Evolutionary conservation across 2,797 vertebrate species (phyloP).

Genomic region (Parauchenoglanis punctatus): DNA sequence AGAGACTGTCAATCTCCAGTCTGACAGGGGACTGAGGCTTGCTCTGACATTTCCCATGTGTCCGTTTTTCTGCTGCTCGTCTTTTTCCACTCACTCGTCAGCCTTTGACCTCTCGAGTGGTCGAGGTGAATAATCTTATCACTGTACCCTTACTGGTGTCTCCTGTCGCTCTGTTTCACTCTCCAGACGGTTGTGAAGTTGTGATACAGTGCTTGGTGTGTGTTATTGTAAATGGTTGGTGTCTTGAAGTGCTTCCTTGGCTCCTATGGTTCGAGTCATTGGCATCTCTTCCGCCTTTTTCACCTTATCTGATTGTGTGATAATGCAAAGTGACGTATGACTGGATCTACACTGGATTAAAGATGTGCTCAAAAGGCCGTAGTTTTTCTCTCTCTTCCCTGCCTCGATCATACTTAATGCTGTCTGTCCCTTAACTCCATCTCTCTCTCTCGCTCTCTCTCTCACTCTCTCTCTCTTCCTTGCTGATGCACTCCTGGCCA

Average conservation of each 20-base stretch:
- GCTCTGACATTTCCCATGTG: constrained; percentile 41
- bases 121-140: constrained; percentile 37
- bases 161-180: constrained; percentile 61
- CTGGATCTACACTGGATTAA: constrained; percentile 53
- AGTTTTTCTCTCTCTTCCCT: constrained; percentile 65
- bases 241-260: constrained; percentile 38
- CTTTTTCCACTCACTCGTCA: constrained; percentile 23
- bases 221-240: constrained; percentile 20
- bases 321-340: constrained; percentile 47
- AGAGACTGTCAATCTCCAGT: constrained; percentile 36
- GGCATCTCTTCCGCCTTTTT: constrained; percentile 47
- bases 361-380: constrained; percentile 54
- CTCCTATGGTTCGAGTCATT: constrained; percentile 8
- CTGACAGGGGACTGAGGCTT: constrained; percentile 28
- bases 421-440: constrained; percentile 58
- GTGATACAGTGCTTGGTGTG: not conserved
- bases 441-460: constrained; percentile 63
- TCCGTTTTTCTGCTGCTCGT: constrained; percentile 32
- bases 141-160: constrained; percentile 55
- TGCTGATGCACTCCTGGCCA: constrained; percentile 81
- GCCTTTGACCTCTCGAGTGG: constrained; percentile 45
- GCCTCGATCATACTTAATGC: constrained; percentile 56
- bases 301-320: constrained; percentile 54
- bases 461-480: constrained; percentile 54
- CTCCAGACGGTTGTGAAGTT: constrained; percentile 20